These are phyloP conservation scores for Apodemus speciosus DNA, from an alignment of 2,113 vertebrate species.

Conservation along the genomic window DNA sequence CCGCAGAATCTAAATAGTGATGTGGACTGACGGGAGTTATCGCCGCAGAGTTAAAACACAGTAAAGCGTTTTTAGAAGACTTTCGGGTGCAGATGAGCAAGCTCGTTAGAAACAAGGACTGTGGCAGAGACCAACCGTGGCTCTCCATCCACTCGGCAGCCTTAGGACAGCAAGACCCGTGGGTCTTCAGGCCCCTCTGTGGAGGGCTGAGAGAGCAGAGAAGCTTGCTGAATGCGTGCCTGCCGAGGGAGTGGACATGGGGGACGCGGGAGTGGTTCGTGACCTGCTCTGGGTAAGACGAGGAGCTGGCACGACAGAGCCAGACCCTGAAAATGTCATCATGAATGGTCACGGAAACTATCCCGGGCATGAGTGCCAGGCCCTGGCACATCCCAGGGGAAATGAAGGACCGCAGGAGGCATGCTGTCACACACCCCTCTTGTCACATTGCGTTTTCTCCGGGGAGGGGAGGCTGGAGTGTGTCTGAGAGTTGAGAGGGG, in stretches of 20 bases:
- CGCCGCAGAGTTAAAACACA: background rate
- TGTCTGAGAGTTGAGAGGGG: background rate
- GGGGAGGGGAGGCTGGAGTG: background rate
- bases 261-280: background rate
- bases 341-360: background rate
- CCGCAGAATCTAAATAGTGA: background rate
- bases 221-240: background rate
- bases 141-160: background rate
- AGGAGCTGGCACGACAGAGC: background rate
- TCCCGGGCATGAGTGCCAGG: too few species aligned
- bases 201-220: background rate
- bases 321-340: background rate
- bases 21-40: background rate
- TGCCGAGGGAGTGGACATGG: background rate
- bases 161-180: background rate
- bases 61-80: background rate
- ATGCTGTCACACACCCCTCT: background rate
- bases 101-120: background rate
- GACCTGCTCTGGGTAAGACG: background rate
- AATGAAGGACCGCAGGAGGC: background rate
- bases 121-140: background rate
- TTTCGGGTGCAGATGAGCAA: too few species aligned
- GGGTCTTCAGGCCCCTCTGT: background rate
- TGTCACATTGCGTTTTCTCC: background rate
- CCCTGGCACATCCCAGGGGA: background rate